Conservation (phyloP, 2,797 vertebrate species). For the Remorina albescens region DNA sequence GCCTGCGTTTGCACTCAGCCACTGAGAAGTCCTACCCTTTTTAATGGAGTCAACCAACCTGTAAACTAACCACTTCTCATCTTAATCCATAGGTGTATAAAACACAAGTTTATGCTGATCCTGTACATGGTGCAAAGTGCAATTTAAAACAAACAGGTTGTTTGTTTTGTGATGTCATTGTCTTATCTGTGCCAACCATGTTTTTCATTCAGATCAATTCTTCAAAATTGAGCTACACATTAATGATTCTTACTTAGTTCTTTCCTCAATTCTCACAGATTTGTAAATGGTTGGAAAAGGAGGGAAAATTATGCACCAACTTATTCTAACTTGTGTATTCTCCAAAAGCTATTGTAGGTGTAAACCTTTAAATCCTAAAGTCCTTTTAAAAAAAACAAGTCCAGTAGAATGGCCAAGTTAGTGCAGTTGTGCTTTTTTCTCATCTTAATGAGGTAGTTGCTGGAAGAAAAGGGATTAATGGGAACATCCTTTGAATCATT, state of each 20-base stretch:
- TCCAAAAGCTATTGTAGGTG: background rate
- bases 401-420: background rate
- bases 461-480: background rate
- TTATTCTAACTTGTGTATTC: background rate
- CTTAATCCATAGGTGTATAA: background rate
- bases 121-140: background rate
- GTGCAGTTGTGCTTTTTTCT: background rate
- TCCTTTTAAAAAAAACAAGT: too few species aligned
- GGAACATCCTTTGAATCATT: background rate
- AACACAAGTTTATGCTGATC: background rate
- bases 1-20: conserved; percentile 33
- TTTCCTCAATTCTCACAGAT: background rate
- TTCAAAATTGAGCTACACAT: background rate
- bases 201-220: background rate
- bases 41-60: conserved; percentile 17
- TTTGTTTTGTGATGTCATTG: background rate
- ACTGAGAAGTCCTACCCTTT: conserved; percentile 4
- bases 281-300: background rate
- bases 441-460: background rate
- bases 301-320: background rate
- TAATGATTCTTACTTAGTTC: background rate
- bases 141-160: background rate
- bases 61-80: background rate
- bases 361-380: background rate
- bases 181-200: background rate